Evolutionary conservation across 2,888 invertebrate species (phyloP), one percentile per base, ranked within the genome.

Genomic region (Hyalella azteca): DNA sequence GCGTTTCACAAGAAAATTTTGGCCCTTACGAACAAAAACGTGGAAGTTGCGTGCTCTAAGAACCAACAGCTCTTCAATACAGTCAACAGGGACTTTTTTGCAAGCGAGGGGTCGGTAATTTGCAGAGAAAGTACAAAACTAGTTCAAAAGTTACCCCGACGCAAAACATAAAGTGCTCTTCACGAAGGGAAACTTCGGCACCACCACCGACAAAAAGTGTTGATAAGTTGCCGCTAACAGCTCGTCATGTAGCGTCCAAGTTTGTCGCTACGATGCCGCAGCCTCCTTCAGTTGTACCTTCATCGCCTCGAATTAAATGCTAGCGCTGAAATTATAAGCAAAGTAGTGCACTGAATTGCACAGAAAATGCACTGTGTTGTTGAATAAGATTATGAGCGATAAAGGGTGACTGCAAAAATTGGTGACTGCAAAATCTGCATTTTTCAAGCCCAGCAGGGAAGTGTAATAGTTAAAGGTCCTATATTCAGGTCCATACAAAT

Each of bases 51-150:
- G n/a, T 32, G 66, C 66, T n/a, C 36, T 66, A 66, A 66, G 36
- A 66, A 66, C 66, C n/a, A 36, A 66, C 66, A 36, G 36, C 66
- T 66, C 66, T 66, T 66, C 66, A 66, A 36, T 36, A 66, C 66
- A 32, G 66, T 66, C 66, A 66, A 66, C 66, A 19, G 66, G 66
- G 19, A 36, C 29, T n/a, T 66, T 66, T 29, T 66, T 66, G 36
- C 36, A 29, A n/a, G 9, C 36, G 19, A 29, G 36, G 66, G 66
- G 66, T 66, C 66, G 66, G 66, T 66, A 66, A 66, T 66, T 66
- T 66, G 66, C 36, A 66, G 36, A 66, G 66, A 66, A 66, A 66
- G 36, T 66, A 66, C 66, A 32, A 66, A 66, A 66, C 66, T 66
- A 66, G 36, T 66, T 66, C 66, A 66, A 36, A 66, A 66, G 66